Evolutionary conservation across 37 sponge, comb jelly and placozoan genomes (phyloP), one percentile per base, ranked within the genome.

Genomic region (Crambe crambe): DNA sequence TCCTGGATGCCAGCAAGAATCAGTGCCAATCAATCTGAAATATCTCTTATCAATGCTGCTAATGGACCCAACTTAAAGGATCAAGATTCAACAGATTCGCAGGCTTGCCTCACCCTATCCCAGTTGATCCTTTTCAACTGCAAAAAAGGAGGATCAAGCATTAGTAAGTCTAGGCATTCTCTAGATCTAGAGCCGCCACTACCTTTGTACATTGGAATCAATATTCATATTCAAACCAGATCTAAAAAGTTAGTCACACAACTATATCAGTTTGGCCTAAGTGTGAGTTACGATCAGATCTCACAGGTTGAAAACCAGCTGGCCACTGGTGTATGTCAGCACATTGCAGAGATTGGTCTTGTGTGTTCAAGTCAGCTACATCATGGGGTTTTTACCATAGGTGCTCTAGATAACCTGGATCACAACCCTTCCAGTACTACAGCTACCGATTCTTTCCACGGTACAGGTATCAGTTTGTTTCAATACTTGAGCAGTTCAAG

Each of bases 211-310:
- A 47, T 74, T 54, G 75, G 51, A 74, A 43, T 74, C 21, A 74
- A 74, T 36, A 23, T 27, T 51, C 56, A 74, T 47, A 74, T 9
- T 40, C 42, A 74, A 25, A 74, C 75, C 56, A 74, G 75, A 25
- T 74, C 75, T 44, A 74, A 74, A 44, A 74, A 74, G 75, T 23
- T 74, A 5, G 32, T 74, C 75, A 74, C 75, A 44, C 56, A 74
- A 25, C 41, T 74, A 18, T 44, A 43, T 69, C 38, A 43, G 18
- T 74, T 74, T 15, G 75, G 75, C 4, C 56, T 43, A 17, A 51
- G 75, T 74, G n/a, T 74, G 27, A 74, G 75, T 26, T 74, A 47
- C 47, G 75, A 43, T 54, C 5, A 56, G 41, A 54, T 44, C 18
- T 15, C 47, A 40, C 75, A 74, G 9, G 27, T 74, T 74, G 75